phyloP scores from a whole-genome alignment of 2,888 invertebrate genomes.

The Drosophila picticornis region DNA sequence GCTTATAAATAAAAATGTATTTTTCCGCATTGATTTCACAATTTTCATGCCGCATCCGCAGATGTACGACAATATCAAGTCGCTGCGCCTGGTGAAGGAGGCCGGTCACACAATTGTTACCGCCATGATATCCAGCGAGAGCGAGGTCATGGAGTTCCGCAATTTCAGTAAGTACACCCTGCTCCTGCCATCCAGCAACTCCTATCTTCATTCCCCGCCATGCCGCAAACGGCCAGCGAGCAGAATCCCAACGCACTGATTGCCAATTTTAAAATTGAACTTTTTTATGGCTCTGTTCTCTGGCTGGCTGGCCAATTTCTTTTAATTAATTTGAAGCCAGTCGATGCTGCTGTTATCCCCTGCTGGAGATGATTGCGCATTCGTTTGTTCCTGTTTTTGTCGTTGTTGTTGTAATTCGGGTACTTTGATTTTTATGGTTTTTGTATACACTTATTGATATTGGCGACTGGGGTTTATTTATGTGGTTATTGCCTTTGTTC shows the following conservation, averaged over 20 bases:
- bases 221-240: conserved; percentile 1
- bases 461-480: conserved; percentile 78
- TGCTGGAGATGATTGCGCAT: conserved; percentile 71
- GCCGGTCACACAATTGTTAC: conserved; percentile 89
- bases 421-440: conserved; percentile 72
- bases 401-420: conserved; percentile 58
- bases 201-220: conserved; percentile 2
- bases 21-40: conserved; percentile 72
- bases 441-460: conserved; percentile 79
- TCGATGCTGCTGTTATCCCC: conserved; percentile 60
- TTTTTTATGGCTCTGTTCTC: conserved; percentile 70
- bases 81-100: conserved; percentile 89
- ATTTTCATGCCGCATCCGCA: conserved; percentile 82
- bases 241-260: conserved; percentile 68
- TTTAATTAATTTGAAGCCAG: conserved; percentile 79
- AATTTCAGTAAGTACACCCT: conserved; percentile 83
- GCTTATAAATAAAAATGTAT: conserved; percentile 75
- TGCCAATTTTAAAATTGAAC: conserved; percentile 81
- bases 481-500: conserved; percentile 68
- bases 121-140: conserved; percentile 95
- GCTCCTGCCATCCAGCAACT: neutral
- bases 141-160: conserved; percentile 94
- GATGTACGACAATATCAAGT: conserved; percentile 97
- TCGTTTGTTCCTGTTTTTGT: conserved; percentile 42
- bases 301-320: conserved; percentile 70